These are phyloP conservation scores for Argya squamiceps DNA, from an alignment of 2,797 vertebrate species.

Conservation along the genomic window DNA sequence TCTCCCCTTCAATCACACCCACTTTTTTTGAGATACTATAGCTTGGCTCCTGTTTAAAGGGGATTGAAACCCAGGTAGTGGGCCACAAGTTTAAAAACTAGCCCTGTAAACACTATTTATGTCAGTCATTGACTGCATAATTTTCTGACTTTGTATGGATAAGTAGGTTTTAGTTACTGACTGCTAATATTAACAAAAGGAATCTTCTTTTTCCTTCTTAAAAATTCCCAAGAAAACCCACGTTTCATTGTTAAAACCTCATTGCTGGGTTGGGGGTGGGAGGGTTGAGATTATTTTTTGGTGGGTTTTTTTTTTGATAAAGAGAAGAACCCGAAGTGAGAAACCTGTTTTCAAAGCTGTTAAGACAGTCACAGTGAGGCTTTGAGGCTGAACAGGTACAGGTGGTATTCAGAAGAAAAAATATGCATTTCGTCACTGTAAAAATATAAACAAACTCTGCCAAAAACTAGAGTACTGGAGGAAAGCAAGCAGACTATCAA, in stretches of 20 bases:
- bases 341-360: background rate
- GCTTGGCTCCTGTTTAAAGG: background rate
- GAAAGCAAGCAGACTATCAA: background rate
- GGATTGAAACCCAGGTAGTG: background rate
- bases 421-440: background rate
- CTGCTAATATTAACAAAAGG: background rate
- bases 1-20: background rate
- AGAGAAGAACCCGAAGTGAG: background rate
- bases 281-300: background rate
- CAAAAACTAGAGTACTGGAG: background rate
- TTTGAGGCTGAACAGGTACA: constrained; percentile 20
- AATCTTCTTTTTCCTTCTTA: background rate
- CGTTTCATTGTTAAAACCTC: background rate
- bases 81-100: background rate
- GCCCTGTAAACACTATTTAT: background rate
- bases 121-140: background rate
- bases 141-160: background rate
- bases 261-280: background rate
- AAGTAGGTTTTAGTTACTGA: background rate
- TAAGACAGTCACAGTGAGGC: background rate
- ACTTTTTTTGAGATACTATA: background rate
- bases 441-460: background rate
- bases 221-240: background rate
- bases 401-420: background rate
- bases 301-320: background rate